These are phyloP conservation scores for Lissonota sp. DNA, from an alignment of 2,888 invertebrate species.

Conservation along the genomic window DNA sequence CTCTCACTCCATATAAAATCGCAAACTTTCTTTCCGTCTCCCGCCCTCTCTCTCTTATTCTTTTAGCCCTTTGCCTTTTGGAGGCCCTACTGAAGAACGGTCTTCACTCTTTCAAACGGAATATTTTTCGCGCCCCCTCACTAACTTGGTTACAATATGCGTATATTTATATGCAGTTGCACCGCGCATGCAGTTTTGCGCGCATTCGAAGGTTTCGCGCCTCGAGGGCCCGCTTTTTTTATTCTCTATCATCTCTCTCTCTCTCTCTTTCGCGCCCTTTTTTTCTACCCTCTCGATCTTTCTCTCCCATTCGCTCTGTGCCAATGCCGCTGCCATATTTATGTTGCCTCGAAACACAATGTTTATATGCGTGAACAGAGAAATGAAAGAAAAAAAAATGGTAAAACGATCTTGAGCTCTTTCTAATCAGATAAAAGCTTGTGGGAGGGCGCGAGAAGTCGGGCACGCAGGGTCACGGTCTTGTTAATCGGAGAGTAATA, in stretches of 20 bases:
- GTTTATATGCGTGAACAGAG: slow-evolving; percentile 70
- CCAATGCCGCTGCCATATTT: slow-evolving; percentile 64
- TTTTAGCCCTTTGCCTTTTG: slow-evolving; percentile 53
- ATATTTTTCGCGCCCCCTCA: slow-evolving; percentile 52
- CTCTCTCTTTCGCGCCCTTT: slow-evolving; percentile 23
- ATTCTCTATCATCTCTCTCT: slow-evolving; percentile 57
- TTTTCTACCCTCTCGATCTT: slow-evolving; percentile 47
- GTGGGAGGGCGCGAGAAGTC: slow-evolving; percentile 74
- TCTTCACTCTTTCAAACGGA: slow-evolving; percentile 49
- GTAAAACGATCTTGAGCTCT: slow-evolving; percentile 45
- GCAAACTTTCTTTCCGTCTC: slow-evolving; percentile 40
- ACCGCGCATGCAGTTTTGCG: slow-evolving; percentile 48
- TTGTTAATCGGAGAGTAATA: slow-evolving; percentile 53
- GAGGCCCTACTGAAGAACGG: slow-evolving; percentile 52
- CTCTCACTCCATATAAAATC: slow-evolving; percentile 64
- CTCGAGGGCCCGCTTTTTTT: slow-evolving; percentile 60
- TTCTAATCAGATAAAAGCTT: slow-evolving; percentile 75
- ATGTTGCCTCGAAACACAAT: slow-evolving; percentile 76
- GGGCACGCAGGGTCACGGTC: slow-evolving; percentile 58
- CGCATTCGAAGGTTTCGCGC: slow-evolving; percentile 50
- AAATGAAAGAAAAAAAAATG: slow-evolving; percentile 34
- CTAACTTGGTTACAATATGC: slow-evolving; percentile 25
- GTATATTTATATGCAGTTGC: slow-evolving; percentile 32
- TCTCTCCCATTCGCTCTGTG: slow-evolving; percentile 43
- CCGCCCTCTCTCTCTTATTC: slow-evolving; percentile 41